A percentile compares a stretch with the other conserved stretches of the same genome.
Conservation (phyloP, 2,888 invertebrate genomes). For the Diaphora mendica region DNA sequence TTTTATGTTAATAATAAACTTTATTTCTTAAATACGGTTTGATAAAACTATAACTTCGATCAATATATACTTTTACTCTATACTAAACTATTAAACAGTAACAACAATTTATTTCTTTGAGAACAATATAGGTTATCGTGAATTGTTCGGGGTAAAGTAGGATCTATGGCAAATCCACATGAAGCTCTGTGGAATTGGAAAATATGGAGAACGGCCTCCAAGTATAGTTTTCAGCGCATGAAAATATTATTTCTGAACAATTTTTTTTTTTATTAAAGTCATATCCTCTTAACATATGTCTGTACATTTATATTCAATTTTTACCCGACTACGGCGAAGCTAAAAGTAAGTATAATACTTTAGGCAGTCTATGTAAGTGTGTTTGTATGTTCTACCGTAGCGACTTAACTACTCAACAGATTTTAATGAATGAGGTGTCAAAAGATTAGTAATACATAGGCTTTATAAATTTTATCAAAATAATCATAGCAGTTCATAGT, state of each 20-base stretch:
- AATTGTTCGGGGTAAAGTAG: constrained; percentile 7
- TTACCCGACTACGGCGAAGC: too few species aligned
- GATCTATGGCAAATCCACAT: constrained; percentile 5
- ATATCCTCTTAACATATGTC: background rate
- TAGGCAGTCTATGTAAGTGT: too few species aligned
- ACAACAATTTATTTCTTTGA: constrained; percentile 2
- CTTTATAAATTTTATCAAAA: too few species aligned
- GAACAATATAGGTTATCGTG: constrained; percentile 6
- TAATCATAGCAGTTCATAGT: too few species aligned
- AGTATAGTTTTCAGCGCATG: background rate
- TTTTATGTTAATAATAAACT: background rate
- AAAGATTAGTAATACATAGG: too few species aligned
- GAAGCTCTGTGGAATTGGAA: constrained; percentile 17
- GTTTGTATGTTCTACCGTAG: too few species aligned
- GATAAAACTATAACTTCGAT: background rate
- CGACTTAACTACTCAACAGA: too few species aligned
- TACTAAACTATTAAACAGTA: constrained; percentile 1
- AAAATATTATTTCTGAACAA: background rate
- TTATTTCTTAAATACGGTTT: background rate
- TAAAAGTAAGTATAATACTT: too few species aligned
- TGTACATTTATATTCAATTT: background rate
- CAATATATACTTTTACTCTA: background rate
- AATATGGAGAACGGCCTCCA: constrained; percentile 17
- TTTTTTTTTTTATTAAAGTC: background rate
- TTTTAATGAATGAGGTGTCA: too few species aligned